phyloP scores from a whole-genome alignment of 2,113 vertebrate genomes.

The Vireo altiloquus region DNA sequence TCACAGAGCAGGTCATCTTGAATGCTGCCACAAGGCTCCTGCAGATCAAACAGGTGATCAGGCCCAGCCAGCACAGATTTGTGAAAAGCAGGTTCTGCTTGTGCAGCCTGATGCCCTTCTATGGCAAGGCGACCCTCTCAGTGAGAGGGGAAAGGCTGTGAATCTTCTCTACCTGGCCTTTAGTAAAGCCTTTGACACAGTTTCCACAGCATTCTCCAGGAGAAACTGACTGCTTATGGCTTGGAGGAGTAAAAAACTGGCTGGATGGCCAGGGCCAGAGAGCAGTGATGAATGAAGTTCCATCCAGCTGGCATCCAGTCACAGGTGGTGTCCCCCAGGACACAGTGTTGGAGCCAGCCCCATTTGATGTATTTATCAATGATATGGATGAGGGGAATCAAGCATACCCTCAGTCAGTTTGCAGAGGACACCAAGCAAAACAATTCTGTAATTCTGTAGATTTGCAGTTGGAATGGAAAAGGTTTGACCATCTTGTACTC shows the following conservation, averaged over 20 bases:
- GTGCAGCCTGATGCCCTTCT: not conserved
- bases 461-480: not conserved
- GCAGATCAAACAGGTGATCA: not conserved
- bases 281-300: not conserved
- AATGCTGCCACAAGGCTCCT: not conserved
- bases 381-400: rapidly evolving
- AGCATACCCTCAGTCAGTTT: not conserved
- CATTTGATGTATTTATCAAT: not conserved
- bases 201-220: not conserved
- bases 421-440: not conserved
- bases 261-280: not conserved
- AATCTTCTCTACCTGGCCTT: no score
- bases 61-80: not conserved
- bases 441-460: not conserved
- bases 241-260: not conserved
- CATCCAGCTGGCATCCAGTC: not conserved
- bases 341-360: not conserved
- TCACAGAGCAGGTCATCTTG: not conserved
- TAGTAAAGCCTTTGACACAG: not conserved
- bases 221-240: not conserved
- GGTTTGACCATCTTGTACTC: not conserved
- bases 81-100: not conserved
- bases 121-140: not conserved
- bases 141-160: not conserved
- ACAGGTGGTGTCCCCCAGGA: not conserved